phyloP scores from a whole-genome alignment of 2,113 vertebrate species.

The Zosterops borbonicus region DNA sequence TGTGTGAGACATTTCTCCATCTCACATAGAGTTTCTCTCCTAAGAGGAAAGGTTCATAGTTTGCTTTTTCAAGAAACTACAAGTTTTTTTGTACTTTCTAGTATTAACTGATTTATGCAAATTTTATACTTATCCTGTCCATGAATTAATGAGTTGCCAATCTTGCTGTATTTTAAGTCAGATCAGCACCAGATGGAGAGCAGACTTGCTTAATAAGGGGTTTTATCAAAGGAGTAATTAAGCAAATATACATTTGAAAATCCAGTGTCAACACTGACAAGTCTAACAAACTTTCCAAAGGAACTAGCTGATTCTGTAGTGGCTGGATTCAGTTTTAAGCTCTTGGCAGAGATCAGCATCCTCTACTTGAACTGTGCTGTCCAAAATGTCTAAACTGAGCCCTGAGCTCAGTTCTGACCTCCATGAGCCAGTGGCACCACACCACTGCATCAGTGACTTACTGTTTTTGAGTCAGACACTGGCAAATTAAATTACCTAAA shows the following conservation, averaged over 20 bases:
- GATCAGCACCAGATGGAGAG: constrained; percentile 35
- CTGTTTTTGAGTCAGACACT: background rate
- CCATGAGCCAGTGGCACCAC: background rate
- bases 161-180: background rate
- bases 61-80: background rate
- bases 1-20: background rate
- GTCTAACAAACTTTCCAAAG: background rate
- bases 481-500: background rate
- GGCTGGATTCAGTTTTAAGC: background rate
- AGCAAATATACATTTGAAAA: background rate
- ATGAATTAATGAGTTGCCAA: background rate
- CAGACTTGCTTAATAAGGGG: background rate
- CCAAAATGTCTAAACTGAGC: background rate
- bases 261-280: background rate
- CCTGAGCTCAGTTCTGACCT: background rate
- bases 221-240: background rate
- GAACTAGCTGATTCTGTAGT: background rate
- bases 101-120: background rate
- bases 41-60: background rate
- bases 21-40: background rate
- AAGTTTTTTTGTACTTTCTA: background rate
- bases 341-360: background rate
- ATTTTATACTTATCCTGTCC: background rate
- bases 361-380: background rate
- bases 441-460: background rate